Base-by-base conservation (phyloP, 2,113 vertebrate genomes). In the Sturnira hondurensis region DNA sequence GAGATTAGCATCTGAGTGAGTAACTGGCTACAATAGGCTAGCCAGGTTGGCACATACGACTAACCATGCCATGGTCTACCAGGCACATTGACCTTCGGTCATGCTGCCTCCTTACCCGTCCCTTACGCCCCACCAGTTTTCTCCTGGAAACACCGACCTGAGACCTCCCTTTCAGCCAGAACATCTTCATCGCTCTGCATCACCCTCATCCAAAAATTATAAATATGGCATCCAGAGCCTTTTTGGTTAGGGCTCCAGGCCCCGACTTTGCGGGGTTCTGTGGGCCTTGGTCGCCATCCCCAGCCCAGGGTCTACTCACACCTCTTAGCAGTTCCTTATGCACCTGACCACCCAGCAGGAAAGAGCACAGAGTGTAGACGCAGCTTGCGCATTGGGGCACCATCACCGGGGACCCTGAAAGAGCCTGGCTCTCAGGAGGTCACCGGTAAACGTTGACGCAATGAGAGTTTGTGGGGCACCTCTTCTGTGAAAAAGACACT, bases 271-370 rank as follows among this genome's bases (percentile, higher is more conserved):
- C 33, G 1, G 45, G 54, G 20, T 14, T 7, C 15, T 41, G 8
- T 70, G 56, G 20, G 17, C n/a, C 36, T 43, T 77, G 68, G 36
- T 36, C 4, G 19, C 11, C 4, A 5, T 50, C 14, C 85, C 85
- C 1, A 0, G n/a, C 54, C 65, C 1, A 10, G 50, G 31, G 3
- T n/a, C 67, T 17, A 3, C 74, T 1, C 28, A 1, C 0, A 0
- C 22, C 22, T 43, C 67, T 8, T 9, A n/a, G 38, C 68, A 22
- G 50, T 50, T 50, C 36, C 33, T 28, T 19, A 8, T 0, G 3
- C 20, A 1, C 45, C 76, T 74, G 33, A 33, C 38, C 63, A 24
- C 45, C 54, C 70, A 8, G 0, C 19, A 5, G 26, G 43, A 41
- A 52, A 61, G 17, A 47, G 31, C 63, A 6, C 0, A 45, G 70